Evolutionary conservation across 2,797 vertebrate species (phyloP), one percentile per base, ranked within the genome.

Genomic region (Glossophaga mutica): DNA sequence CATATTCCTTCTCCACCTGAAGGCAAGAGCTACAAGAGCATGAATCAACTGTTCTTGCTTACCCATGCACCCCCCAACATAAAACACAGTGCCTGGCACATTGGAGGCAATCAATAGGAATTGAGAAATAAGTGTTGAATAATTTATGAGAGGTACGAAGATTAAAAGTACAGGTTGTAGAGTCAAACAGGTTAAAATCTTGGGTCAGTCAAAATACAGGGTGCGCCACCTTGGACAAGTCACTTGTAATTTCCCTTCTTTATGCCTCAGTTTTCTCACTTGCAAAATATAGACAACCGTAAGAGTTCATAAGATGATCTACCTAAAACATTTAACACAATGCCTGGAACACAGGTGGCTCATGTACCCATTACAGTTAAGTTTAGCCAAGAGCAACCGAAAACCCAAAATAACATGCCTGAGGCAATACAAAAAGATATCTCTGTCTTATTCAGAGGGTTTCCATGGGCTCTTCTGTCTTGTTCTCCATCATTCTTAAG

Each of bases 101-200:
- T 4, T 19, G 50, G 5, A 24, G 48, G 7, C n/a, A 37, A 48
- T 59, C 16, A 0, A 21, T 0, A n/a, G 0, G 14, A 62, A 37
- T 11, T 48, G 55, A 62, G n/a, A 44, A 52, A 15, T 22, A 57
- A 18, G 29, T 2, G 24, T 15, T 34, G 48, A 68, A 9, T 74
- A 44, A n/a, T 67, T 46, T 50, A 73, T 78, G 48, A 32, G 16
- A 79, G 29, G 32, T 2, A 34, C 0, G 12, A 19, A 52, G 18
- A 67, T 77, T 15, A 26, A 65, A 71, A 46, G 22, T 19, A 91
- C 37, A 85, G 3, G 32, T 4, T 14, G 22, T 85, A 8, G n/a
- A 59, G 50, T 57, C 76, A 44, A 85, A 79, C 15, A 65, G 81
- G 77, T 39, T 71, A 79, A 81, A 87, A 34, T 81, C 59, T 52